These are phyloP conservation scores for Cheilinus undulatus DNA, from an alignment of 2,113 vertebrate genomes.

Conservation along the genomic window DNA sequence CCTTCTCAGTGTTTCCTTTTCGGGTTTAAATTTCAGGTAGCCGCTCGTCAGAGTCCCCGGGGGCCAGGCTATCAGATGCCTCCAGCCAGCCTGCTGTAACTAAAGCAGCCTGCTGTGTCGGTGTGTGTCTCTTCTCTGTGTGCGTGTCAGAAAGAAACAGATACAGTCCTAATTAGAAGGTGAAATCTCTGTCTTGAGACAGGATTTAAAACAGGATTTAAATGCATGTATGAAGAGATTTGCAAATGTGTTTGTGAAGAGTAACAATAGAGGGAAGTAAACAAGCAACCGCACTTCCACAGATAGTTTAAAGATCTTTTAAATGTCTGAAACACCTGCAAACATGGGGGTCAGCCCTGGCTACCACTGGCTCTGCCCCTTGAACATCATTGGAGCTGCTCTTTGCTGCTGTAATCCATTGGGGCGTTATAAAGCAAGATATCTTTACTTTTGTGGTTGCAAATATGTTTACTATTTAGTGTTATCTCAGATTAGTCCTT, in stretches of 20 bases:
- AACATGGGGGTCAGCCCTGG: no score
- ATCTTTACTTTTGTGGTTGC: no score
- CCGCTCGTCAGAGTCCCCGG: conserved; percentile 61
- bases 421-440: no score
- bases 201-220: conserved; percentile 46
- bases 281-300: background rate
- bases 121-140: conserved; percentile 22
- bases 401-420: no score
- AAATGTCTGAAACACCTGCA: no score
- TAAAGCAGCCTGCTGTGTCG: conserved; percentile 56
- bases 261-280: background rate
- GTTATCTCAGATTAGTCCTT: no score
- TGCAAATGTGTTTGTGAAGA: conserved; percentile 29
- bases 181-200: conserved; percentile 67
- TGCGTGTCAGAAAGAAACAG: background rate
- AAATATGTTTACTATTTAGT: no score
- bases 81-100: conserved; percentile 73
- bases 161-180: conserved; percentile 67
- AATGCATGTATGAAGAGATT: conserved; percentile 21
- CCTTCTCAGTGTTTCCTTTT: conserved; percentile 41
- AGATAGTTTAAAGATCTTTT: background rate
- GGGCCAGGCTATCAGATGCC: conserved; percentile 77
- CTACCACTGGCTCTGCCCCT: no score
- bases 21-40: conserved; percentile 72
- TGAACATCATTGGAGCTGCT: no score